These are phyloP conservation scores for Hydrophis major DNA, from an alignment of 2,797 vertebrate species.

Conservation along the genomic window DNA sequence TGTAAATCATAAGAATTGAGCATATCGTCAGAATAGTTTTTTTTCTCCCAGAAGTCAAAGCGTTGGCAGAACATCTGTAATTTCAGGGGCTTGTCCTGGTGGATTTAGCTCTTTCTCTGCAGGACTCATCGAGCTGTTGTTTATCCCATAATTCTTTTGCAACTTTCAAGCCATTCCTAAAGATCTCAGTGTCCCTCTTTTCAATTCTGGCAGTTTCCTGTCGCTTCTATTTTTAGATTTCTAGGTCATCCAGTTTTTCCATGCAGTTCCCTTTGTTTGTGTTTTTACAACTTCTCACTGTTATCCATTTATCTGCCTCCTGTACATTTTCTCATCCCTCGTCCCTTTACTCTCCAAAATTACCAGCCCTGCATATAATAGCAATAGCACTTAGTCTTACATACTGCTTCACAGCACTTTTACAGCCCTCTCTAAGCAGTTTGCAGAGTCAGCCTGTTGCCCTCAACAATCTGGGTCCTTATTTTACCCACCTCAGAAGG, in stretches of 20 bases:
- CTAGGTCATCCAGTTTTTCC: background rate
- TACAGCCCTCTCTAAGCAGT: no score
- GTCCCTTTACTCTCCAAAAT: background rate
- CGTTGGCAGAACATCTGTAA: background rate
- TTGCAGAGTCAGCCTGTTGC: no score
- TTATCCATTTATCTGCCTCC: background rate
- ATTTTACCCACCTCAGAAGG: no score
- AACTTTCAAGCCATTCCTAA: background rate
- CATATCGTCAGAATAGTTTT: background rate
- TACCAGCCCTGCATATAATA: background rate
- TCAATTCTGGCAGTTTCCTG: background rate
- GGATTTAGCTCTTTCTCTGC: background rate
- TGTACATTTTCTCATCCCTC: background rate
- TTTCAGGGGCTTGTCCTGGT: background rate
- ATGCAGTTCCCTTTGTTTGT: background rate
- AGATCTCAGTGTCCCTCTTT: background rate
- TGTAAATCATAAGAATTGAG: background rate
- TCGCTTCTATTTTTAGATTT: background rate
- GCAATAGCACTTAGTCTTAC: no score
- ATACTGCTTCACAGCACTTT: no score
- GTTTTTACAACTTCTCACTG: background rate
- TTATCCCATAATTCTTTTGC: background rate
- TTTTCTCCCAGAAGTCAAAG: background rate
- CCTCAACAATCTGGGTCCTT: no score
- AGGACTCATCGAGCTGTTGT: background rate